These are phyloP conservation scores for Solenopsis invicta DNA, from an alignment of 1,140 invertebrate species.

Conservation along the genomic window DNA sequence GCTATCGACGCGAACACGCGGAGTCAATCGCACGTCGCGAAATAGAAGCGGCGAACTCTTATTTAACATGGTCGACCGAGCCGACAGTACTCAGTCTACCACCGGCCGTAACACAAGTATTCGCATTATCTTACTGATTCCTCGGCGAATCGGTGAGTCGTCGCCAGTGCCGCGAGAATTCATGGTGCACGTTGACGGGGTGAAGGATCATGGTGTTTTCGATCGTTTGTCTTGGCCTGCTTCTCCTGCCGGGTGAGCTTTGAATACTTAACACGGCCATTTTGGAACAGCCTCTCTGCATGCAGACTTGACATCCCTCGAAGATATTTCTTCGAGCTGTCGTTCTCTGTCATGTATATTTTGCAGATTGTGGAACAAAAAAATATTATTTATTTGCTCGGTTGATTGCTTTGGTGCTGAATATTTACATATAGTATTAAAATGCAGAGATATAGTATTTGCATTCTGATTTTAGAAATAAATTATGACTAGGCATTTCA, in stretches of 20 bases:
- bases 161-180: not conserved
- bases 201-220: constrained; percentile 55
- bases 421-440: not conserved
- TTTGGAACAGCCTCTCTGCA: not conserved
- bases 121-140: constrained; percentile 60
- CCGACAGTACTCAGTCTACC: constrained; percentile 71
- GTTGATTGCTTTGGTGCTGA: not conserved
- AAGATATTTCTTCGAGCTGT: not conserved
- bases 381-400: not conserved
- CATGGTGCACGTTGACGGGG: constrained; percentile 7
- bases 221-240: constrained; percentile 21
- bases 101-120: constrained; percentile 69
- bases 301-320: not conserved
- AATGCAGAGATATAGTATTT: not conserved
- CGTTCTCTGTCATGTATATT: not conserved
- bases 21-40: constrained; percentile 65
- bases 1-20: constrained; percentile 10
- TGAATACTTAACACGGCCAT: not conserved
- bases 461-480: constrained; percentile 15
- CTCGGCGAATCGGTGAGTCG: constrained; percentile 4
- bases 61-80: constrained; percentile 76
- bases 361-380: not conserved
- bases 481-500: not conserved
- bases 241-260: constrained; percentile 61
- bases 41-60: constrained; percentile 73